Percentiles rank a stretch among this genome's conserved stretches.
These are phyloP conservation scores for Glyptemys insculpta DNA, from an alignment of 2,797 vertebrate species.

Conservation along the genomic window DNA sequence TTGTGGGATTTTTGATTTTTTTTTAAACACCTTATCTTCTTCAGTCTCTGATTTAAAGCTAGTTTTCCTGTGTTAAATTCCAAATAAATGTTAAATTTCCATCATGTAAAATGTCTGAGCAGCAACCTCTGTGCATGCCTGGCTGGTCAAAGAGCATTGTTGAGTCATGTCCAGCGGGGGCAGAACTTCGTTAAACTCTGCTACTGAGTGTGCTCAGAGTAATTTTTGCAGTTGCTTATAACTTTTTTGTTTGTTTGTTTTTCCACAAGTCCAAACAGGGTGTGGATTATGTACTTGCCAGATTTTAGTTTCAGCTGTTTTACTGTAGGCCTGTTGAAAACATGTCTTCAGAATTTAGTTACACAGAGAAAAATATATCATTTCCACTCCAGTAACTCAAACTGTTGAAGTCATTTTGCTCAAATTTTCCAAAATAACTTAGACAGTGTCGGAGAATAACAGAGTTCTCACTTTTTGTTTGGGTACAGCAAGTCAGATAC, in stretches of 20 bases:
- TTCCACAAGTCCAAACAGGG: slow-evolving; percentile 20
- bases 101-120: slow-evolving; percentile 46
- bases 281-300: slow-evolving; percentile 51
- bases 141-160: background rate
- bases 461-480: too few species aligned
- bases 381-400: slow-evolving; percentile 48
- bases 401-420: slow-evolving; percentile 5
- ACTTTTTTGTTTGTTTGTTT: slow-evolving; percentile 52
- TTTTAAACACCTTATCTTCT: background rate
- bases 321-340: slow-evolving; percentile 63
- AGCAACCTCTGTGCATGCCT: background rate
- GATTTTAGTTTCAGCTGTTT: slow-evolving; percentile 67
- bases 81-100: background rate
- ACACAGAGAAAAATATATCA: background rate
- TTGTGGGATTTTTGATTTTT: background rate
- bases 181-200: slow-evolving; percentile 30
- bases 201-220: slow-evolving; percentile 4
- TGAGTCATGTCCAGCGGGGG: background rate
- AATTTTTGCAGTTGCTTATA: slow-evolving; percentile 35
- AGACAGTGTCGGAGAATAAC: too few species aligned
- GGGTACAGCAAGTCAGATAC: too few species aligned
- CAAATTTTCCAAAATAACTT: background rate
- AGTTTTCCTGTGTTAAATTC: background rate
- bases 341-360: slow-evolving; percentile 54
- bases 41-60: background rate